Evolutionary conservation across 2,797 vertebrate genomes (phyloP).

Genomic region (Calcarius lapponicus): DNA sequence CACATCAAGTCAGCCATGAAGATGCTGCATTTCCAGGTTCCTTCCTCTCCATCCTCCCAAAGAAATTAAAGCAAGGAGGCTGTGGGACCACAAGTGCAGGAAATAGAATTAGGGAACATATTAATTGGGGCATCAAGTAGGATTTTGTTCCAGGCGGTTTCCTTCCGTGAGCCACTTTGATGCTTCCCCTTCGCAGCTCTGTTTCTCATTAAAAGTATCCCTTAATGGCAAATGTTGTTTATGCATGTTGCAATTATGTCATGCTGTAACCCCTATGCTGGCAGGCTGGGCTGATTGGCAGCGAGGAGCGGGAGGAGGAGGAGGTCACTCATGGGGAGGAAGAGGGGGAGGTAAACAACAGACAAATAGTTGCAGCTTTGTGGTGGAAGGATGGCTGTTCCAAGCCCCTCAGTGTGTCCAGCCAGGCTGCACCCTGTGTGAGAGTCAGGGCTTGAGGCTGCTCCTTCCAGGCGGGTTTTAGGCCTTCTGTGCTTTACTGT

Average conservation of each 20-base stretch:
- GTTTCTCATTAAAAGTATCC: constrained; percentile 84
- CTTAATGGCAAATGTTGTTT: constrained; percentile 84
- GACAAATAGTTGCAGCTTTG: neutral
- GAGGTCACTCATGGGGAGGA: constrained; percentile 35
- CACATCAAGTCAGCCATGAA: constrained; percentile 81
- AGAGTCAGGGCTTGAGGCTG: neutral
- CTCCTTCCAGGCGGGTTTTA: neutral
- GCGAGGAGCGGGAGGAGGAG: constrained; percentile 24
- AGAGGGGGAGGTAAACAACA: neutral
- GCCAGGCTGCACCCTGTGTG: neutral
- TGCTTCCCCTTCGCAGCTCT: constrained; percentile 80
- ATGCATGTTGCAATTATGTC: constrained; percentile 78
- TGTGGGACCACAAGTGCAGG: constrained; percentile 81
- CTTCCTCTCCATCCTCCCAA: constrained; percentile 83
- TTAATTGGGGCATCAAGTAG: constrained; percentile 87
- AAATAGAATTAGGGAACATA: constrained; percentile 87
- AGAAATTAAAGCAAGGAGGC: constrained; percentile 84
- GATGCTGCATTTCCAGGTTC: constrained; percentile 81
- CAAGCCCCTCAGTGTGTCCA: neutral
- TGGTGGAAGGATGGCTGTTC: neutral
- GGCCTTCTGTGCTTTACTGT: neutral
- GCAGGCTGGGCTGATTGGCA: constrained; percentile 64
- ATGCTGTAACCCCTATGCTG: constrained; percentile 70
- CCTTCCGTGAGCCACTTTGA: constrained; percentile 85
- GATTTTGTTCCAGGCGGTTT: constrained; percentile 84